A percentile compares a stretch with the other conserved stretches of the same genome.
Conservation (phyloP, 2,113 vertebrate species). For the Ammospiza nelsoni region DNA sequence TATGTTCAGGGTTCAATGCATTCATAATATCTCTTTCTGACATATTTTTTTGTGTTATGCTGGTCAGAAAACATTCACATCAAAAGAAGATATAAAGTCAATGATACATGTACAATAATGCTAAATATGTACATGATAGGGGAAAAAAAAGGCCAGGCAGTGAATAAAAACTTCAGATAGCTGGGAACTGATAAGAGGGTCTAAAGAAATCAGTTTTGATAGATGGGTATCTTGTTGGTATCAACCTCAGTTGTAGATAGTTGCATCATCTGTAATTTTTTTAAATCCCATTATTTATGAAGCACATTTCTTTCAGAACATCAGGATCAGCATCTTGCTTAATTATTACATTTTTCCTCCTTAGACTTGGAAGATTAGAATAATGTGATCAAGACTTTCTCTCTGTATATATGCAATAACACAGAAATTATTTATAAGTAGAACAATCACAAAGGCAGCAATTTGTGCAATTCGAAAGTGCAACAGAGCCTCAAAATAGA, state of each 20-base stretch:
- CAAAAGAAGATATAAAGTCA: not conserved
- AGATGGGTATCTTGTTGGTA: not conserved
- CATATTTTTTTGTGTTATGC: not conserved
- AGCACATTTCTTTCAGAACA: not conserved
- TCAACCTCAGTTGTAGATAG: not conserved
- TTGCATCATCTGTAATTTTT: not conserved
- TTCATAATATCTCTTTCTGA: not conserved
- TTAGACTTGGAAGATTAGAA: not conserved
- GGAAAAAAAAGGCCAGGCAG: not conserved
- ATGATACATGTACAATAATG: not conserved
- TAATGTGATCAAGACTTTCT: not conserved
- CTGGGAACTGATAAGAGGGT: not conserved
- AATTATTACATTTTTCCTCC: not conserved
- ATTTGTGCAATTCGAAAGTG: not conserved
- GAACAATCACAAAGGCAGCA: constrained; percentile 9
- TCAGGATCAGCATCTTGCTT: not conserved
- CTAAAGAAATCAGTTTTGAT: not conserved
- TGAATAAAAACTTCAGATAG: not conserved
- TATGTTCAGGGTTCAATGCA: not conserved
- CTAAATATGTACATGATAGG: not conserved
- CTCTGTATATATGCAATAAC: not conserved
- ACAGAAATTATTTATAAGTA: constrained; percentile 43
- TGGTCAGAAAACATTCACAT: not conserved
- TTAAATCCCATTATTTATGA: not conserved
- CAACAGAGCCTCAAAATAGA: constrained; percentile 34